Percentiles rank a stretch among this genome's conserved stretches.
Conservation (phyloP, 1,140 invertebrate species). For the Frieseomelitta varia region DNA sequence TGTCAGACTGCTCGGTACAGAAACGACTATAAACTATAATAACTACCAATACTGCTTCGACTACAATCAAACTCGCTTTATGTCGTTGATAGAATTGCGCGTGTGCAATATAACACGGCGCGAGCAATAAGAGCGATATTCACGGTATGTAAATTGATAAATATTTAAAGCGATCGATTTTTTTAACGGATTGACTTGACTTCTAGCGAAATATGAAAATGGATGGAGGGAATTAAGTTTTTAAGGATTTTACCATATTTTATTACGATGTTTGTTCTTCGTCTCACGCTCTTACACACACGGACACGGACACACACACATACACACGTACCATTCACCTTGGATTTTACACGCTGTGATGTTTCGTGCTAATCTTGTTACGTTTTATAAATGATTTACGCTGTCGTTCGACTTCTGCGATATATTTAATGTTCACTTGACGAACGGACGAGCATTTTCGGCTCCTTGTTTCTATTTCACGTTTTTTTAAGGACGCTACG, state of each 20-base stretch:
- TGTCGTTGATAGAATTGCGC: neutral
- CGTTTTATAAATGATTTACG: conserved; percentile 50
- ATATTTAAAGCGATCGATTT: neutral
- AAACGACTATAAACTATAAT: neutral
- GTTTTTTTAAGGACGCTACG: neutral
- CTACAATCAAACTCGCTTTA: conserved; percentile 27
- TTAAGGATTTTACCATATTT: conserved; percentile 33
- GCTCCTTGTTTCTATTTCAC: conserved; percentile 5
- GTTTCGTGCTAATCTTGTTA: conserved; percentile 52
- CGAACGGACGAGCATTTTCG: conserved; percentile 4
- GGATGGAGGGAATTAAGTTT: neutral
- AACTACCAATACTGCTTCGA: conserved; percentile 19
- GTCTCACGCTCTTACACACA: neutral
- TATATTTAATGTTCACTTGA: conserved; percentile 25
- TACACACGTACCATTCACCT: conserved; percentile 4
- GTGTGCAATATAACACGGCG: neutral
- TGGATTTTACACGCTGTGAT: conserved; percentile 43
- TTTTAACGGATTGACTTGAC: neutral
- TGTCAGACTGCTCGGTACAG: neutral
- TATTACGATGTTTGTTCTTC: conserved; percentile 26
- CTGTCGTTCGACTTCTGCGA: conserved; percentile 31
- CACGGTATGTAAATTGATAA: neutral
- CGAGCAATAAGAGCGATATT: neutral
- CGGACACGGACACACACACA: too few relatives aligned
- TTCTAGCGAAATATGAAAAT: neutral